These are phyloP conservation scores for Brachyalestes nurse DNA, from an alignment of 2,797 vertebrate genomes.

Conservation along the genomic window DNA sequence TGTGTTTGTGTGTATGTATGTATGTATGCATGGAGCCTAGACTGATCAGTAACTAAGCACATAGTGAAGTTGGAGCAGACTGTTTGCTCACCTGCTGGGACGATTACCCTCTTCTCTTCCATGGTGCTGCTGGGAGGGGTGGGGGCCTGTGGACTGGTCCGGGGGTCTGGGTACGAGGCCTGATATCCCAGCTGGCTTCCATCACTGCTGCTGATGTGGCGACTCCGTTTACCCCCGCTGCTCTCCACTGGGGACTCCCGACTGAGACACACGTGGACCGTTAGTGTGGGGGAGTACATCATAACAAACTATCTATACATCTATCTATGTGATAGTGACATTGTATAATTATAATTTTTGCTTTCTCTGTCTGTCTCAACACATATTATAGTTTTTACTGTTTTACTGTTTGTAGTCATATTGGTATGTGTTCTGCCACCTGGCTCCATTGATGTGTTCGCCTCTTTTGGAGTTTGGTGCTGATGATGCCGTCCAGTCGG, in stretches of 20 bases:
- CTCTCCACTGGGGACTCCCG: constrained; percentile 82
- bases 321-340: too few species aligned
- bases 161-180: constrained; percentile 75
- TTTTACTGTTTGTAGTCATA: too few species aligned
- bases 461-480: constrained; percentile 72
- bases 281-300: too few species aligned
- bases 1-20: too few species aligned
- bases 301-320: too few species aligned
- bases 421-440: constrained; percentile 68
- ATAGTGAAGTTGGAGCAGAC: background rate
- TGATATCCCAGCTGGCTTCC: constrained; percentile 75
- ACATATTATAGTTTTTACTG: too few species aligned
- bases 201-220: constrained; percentile 77
- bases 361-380: too few species aligned
- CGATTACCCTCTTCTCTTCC: constrained; percentile 88
- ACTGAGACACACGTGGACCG: constrained; percentile 47
- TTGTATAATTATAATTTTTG: too few species aligned
- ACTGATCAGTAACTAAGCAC: background rate
- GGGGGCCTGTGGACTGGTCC: constrained; percentile 73
- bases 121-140: constrained; percentile 71
- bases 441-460: constrained; percentile 82
- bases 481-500: constrained; percentile 72
- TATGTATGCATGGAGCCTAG: background rate
- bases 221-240: constrained; percentile 76
- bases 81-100: constrained; percentile 76